A percentile compares a stretch with the other conserved stretches of the same genome.
Conservation (phyloP, 2,113 vertebrate species). For the Ophthalmolycus amberensis region DNA sequence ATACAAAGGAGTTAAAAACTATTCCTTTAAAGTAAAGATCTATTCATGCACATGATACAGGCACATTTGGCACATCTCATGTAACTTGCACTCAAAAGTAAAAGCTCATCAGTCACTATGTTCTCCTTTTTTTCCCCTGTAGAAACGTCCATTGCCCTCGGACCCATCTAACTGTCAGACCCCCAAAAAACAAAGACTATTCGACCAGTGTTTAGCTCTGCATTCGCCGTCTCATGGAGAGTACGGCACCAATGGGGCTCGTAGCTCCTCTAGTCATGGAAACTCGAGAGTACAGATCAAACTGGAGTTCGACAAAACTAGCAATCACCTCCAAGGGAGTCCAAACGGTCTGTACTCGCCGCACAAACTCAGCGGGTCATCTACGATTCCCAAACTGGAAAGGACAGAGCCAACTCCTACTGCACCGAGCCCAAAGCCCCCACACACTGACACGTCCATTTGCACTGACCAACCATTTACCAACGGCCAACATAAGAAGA, state of each 20-base stretch:
- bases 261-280: conserved; percentile 59
- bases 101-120: not conserved
- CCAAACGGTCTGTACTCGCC: conserved; percentile 72
- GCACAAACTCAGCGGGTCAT: conserved; percentile 69
- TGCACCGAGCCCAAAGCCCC: conserved; percentile 60
- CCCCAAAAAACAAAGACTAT: conserved; percentile 82
- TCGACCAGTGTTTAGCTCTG: conserved; percentile 73
- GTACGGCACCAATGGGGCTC: conserved; percentile 49
- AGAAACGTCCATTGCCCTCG: conserved; percentile 84
- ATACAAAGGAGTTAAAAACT: not conserved
- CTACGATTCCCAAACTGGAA: conserved; percentile 62
- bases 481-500: conserved; percentile 81
- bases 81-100: not conserved
- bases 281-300: conserved; percentile 68
- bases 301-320: conserved; percentile 72
- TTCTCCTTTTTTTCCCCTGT: not conserved
- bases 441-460: conserved; percentile 58
- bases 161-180: conserved; percentile 77
- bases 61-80: not conserved
- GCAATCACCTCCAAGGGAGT: conserved; percentile 70
- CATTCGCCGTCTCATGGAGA: conserved; percentile 75
- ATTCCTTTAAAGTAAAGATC: not conserved
- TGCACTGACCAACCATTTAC: conserved; percentile 71
- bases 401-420: conserved; percentile 54
- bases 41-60: not conserved